These are phyloP conservation scores for Criorhina ranunculi DNA, from an alignment of 2,888 invertebrate species.

Conservation along the genomic window DNA sequence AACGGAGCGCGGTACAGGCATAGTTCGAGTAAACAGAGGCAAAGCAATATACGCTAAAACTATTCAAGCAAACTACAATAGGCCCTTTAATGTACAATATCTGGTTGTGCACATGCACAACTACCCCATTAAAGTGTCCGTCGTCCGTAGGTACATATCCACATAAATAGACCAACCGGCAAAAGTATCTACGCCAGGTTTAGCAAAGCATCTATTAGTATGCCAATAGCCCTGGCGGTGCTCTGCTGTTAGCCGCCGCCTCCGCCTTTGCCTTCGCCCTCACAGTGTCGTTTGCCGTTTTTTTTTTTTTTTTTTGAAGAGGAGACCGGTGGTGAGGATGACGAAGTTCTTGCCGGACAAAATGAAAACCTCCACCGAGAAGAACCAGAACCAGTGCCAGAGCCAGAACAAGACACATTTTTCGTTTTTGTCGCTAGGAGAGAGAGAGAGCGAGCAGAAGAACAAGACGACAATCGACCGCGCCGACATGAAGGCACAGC, in stretches of 20 bases:
- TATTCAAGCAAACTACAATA: slow-evolving; percentile 75
- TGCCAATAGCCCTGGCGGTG: slow-evolving; percentile 73
- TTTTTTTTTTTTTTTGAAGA: slow-evolving; percentile 67
- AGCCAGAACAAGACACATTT: slow-evolving; percentile 64
- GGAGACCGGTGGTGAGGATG: slow-evolving; percentile 53
- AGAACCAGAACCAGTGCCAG: slow-evolving; percentile 32
- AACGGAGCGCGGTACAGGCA: slow-evolving; percentile 42
- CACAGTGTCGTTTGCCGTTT: slow-evolving; percentile 33
- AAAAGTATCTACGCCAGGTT: slow-evolving; percentile 76
- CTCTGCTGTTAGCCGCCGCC: slow-evolving; percentile 10
- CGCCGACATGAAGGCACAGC: slow-evolving; percentile 42
- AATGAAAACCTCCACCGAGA: slow-evolving; percentile 57
- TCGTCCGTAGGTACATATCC: slow-evolving; percentile 61
- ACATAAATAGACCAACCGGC: slow-evolving; percentile 77
- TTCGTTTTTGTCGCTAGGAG: slow-evolving; percentile 59
- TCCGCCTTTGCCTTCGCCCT: slow-evolving; percentile 23
- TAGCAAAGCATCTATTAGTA: slow-evolving; percentile 76
- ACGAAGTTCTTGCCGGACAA: slow-evolving; percentile 72
- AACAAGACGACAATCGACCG: slow-evolving; percentile 51
- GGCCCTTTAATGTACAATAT: slow-evolving; percentile 76
- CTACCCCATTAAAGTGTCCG: slow-evolving; percentile 69
- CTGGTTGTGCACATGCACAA: slow-evolving; percentile 70
- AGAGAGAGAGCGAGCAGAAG: slow-evolving; percentile 11
- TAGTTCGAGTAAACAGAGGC: slow-evolving; percentile 67
- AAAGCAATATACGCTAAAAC: slow-evolving; percentile 71